Percentiles rank a stretch among this genome's conserved stretches.
Conservation (phyloP, 1,140 invertebrate genomes). For the Aphidius ervi region DNA sequence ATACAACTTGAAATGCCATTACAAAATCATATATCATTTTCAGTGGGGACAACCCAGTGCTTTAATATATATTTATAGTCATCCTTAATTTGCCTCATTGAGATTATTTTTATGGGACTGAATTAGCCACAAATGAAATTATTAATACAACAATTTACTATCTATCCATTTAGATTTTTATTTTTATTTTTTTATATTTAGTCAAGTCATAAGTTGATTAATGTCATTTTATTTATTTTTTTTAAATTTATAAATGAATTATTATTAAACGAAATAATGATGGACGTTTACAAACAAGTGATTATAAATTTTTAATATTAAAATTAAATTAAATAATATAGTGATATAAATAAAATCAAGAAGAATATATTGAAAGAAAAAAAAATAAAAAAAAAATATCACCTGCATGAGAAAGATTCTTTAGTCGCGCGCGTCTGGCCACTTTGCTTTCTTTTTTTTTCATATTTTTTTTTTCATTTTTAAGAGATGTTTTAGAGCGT, state of each 20-base stretch:
- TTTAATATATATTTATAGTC: conserved; percentile 38
- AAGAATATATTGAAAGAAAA: too few relatives aligned
- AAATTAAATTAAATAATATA: too few relatives aligned
- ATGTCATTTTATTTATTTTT: not conserved
- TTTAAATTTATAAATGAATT: conserved; percentile 5
- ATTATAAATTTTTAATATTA: too few relatives aligned
- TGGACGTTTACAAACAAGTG: too few relatives aligned
- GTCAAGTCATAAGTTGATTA: not conserved
- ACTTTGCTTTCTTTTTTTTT: too few relatives aligned
- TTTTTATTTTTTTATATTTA: not conserved
- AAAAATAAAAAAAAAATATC: not conserved
- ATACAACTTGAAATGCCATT: conserved; percentile 24
- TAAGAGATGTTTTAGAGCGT: conserved; percentile 5
- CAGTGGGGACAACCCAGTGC: conserved; percentile 29
- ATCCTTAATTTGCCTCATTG: conserved; percentile 37
- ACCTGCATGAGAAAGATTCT: conserved; percentile 18
- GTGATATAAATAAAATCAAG: too few relatives aligned
- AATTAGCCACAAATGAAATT: conserved; percentile 36
- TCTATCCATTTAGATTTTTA: conserved; percentile 9
- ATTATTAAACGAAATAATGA: too few relatives aligned
- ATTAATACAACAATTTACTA: conserved; percentile 16
- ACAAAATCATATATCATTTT: conserved; percentile 46
- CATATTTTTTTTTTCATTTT: conserved; percentile 1
- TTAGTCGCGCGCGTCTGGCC: conserved; percentile 1
- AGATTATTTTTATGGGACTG: conserved; percentile 36